Evolutionary conservation across 1,140 invertebrate genomes (phyloP), one percentile per base, ranked within the genome.

Genomic region (Ooceraea biroi): DNA sequence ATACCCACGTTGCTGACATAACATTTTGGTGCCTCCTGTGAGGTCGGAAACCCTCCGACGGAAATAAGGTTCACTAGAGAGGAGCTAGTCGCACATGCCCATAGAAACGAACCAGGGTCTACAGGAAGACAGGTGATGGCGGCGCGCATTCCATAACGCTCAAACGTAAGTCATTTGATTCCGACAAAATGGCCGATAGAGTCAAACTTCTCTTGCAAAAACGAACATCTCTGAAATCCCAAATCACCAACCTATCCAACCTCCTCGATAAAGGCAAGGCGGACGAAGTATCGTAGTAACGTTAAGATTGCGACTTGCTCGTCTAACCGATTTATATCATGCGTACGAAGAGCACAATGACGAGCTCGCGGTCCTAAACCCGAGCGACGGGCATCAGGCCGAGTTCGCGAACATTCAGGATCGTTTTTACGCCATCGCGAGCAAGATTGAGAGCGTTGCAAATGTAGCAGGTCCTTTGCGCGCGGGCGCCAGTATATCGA

Each of bases 331-430:
- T 14, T 41, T 72, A 14, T 72, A 41, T 41, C n/a, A n/a, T 22
- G 30, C 19, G 14, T 72, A 19, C 3, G 69, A 72, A 25, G 52
- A 72, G 12, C n/a, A 25, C 0, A 72, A 72, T 14, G 69, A 72
- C 2, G 30, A 72, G 17, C 41, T 72, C 10, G 5, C 22, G 12
- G 5, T 72, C 5, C 25, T 44, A 57, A 30, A 72, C 2, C 1
- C 55, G 0, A 11, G 57, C n/a, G 22, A 58, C 0, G 2, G 0
- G 2, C 52, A 72, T 57, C 11, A 55, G 17, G 4, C 1, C 2
- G 69, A 72, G 36, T 72, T 72, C 0, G 2, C 7, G 17, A 36
- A 12, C 1, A 57, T 69, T 1, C 66, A 69, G 50, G 50, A 73
- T 12, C 17, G 30, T 0, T 55, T 36, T 0, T 72, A 72, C 14